A percentile compares a stretch with the other conserved stretches of the same genome.
These are phyloP conservation scores for Chaetorhynchus papuensis DNA, from an alignment of 2,113 vertebrate species.

Conservation along the genomic window DNA sequence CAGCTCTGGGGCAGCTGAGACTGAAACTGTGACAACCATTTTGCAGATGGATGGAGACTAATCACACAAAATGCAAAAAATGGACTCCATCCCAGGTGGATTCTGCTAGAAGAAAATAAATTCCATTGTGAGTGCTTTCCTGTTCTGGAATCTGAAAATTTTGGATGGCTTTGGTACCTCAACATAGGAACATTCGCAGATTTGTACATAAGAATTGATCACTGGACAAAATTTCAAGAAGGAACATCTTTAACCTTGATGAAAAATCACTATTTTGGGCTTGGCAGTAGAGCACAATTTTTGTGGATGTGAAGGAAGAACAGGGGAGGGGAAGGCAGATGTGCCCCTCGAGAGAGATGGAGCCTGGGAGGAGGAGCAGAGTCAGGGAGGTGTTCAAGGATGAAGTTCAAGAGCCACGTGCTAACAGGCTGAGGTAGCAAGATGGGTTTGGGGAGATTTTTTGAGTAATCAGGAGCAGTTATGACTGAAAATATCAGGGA, in stretches of 20 bases:
- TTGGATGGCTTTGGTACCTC: not conserved
- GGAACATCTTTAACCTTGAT: not conserved
- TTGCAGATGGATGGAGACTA: not conserved
- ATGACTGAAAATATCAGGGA: not conserved
- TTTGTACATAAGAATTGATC: not conserved
- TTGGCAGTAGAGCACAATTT: not conserved
- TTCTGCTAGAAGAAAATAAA: not conserved
- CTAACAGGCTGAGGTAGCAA: not conserved
- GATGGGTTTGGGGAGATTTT: not conserved
- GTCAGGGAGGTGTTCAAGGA: not conserved
- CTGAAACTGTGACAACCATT: not conserved
- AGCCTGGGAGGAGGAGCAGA: not conserved
- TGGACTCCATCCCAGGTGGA: not conserved
- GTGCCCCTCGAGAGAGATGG: accelerated
- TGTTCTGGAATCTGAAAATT: not conserved
- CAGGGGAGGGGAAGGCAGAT: not conserved
- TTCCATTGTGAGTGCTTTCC: not conserved
- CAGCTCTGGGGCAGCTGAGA: not conserved
- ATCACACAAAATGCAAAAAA: not conserved
- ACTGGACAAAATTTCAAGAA: not conserved
- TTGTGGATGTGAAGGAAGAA: not conserved
- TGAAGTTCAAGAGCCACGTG: not conserved
- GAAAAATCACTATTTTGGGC: not conserved
- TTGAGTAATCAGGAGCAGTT: not conserved
- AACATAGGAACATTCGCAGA: not conserved